Percentiles rank a stretch among this genome's conserved stretches.
Conservation (phyloP, 2,888 invertebrate genomes). For the Erynnis tages region DNA sequence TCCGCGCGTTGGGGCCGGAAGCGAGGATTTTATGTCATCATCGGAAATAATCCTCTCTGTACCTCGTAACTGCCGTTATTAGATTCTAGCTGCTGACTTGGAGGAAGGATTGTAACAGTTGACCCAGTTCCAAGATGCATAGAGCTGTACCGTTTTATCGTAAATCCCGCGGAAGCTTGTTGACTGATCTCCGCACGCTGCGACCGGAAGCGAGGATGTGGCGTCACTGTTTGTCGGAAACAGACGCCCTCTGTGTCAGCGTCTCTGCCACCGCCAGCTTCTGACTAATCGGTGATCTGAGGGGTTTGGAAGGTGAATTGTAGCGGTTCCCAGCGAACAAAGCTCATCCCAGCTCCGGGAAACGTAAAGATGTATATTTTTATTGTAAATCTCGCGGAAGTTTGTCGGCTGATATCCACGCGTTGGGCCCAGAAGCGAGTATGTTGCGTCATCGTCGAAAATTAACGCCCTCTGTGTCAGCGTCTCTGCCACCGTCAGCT, state of each 20-base stretch:
- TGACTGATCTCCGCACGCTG: slow-evolving; percentile 68
- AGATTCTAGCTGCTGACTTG: slow-evolving; percentile 16
- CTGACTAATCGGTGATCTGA: slow-evolving; percentile 20
- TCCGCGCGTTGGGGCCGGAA: slow-evolving; percentile 72
- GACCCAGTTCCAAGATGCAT: slow-evolving; percentile 16
- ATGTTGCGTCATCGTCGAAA: slow-evolving; percentile 79
- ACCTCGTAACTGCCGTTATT: slow-evolving; percentile 50
- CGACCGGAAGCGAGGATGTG: slow-evolving; percentile 74
- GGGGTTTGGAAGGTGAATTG: not conserved
- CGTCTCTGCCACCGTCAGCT: slow-evolving; percentile 39
- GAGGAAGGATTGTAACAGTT: not conserved
- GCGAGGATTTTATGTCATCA: slow-evolving; percentile 76
- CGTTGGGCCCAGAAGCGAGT: slow-evolving; percentile 75
- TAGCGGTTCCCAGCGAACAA: too few species aligned
- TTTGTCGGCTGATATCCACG: slow-evolving; percentile 58
- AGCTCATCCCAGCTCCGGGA: slow-evolving; percentile 10
- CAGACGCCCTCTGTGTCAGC: slow-evolving; percentile 76
- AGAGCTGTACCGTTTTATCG: slow-evolving; percentile 38
- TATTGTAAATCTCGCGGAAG: slow-evolving; percentile 65
- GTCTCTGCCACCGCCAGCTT: slow-evolving; percentile 38
- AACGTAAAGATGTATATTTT: slow-evolving; percentile 10
- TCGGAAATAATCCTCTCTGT: slow-evolving; percentile 78
- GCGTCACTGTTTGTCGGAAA: slow-evolving; percentile 78
- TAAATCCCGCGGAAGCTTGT: slow-evolving; percentile 61
- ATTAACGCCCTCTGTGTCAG: slow-evolving; percentile 77